phyloP scores from a whole-genome alignment of 2,888 invertebrate genomes.

The Bellardia bayeri region DNA sequence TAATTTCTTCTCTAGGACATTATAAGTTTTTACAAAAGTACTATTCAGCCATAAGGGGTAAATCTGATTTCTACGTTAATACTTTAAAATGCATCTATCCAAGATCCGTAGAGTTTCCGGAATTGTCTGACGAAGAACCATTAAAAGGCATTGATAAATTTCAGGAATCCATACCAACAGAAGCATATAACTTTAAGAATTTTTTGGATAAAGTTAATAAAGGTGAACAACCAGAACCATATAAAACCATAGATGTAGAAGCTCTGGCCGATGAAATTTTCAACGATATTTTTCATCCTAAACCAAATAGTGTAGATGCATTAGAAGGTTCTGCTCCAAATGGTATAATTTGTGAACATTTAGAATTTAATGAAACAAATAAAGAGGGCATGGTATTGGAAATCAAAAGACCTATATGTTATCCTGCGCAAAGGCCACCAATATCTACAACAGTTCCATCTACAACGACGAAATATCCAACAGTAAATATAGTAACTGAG shows the following conservation, averaged over 20 bases:
- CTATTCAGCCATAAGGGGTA: background rate
- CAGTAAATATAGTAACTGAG: background rate
- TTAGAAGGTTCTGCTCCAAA: background rate
- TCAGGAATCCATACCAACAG: background rate
- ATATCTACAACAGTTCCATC: background rate
- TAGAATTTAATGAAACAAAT: background rate
- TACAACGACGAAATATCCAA: background rate
- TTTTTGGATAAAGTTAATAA: background rate
- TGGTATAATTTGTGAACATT: background rate
- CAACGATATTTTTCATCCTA: background rate
- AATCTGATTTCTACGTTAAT: background rate
- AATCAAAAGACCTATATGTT: background rate
- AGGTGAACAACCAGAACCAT: conserved; percentile 2
- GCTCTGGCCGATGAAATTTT: background rate
- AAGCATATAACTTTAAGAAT: background rate
- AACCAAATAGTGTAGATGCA: background rate
- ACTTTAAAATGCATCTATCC: background rate
- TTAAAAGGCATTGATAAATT: background rate
- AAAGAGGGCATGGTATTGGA: background rate
- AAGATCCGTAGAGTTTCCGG: background rate
- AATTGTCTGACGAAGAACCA: background rate
- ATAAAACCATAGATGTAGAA: background rate
- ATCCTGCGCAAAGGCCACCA: background rate
- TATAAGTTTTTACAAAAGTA: background rate
- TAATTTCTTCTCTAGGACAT: background rate